Percentiles rank a stretch among this genome's conserved stretches.
Evolutionary conservation across 2,888 invertebrate genomes (phyloP).

Genomic region (Belgica antarctica): DNA sequence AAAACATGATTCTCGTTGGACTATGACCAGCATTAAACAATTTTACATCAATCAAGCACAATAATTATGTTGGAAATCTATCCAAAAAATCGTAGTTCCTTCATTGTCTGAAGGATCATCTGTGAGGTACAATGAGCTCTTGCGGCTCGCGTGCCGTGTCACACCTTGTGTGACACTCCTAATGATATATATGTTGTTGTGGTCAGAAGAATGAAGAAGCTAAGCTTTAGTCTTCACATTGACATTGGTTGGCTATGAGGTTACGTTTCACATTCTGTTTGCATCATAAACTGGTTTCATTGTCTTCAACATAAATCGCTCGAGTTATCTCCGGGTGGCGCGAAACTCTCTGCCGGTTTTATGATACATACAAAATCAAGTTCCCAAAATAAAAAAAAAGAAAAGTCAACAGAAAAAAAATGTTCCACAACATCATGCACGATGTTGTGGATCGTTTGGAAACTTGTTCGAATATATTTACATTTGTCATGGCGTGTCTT

Average conservation of each 20-base stretch:
- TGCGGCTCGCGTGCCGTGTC: no score
- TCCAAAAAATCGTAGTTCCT: no score
- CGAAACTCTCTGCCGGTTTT: no score
- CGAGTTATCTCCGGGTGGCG: background rate
- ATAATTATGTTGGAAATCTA: no score
- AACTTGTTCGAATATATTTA: background rate
- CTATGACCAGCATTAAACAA: no score
- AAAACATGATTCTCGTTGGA: no score
- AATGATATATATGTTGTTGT: background rate
- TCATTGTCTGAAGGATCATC: no score
- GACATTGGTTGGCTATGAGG: conserved; percentile 7
- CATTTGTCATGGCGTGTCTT: background rate
- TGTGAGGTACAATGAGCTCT: no score
- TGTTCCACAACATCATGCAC: conserved; percentile 1
- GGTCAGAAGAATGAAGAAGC: background rate
- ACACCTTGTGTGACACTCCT: background rate
- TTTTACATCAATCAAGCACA: no score
- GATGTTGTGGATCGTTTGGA: background rate
- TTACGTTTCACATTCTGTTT: background rate
- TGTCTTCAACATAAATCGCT: background rate
- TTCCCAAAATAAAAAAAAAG: no score
- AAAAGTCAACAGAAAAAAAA: no score
- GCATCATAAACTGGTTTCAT: conserved; percentile 12
- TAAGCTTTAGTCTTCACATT: background rate
- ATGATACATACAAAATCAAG: no score